Evolutionary conservation across 2,113 vertebrate genomes (phyloP), one percentile per base, ranked within the genome.

Genomic region (Pleuronectes platessa): DNA sequence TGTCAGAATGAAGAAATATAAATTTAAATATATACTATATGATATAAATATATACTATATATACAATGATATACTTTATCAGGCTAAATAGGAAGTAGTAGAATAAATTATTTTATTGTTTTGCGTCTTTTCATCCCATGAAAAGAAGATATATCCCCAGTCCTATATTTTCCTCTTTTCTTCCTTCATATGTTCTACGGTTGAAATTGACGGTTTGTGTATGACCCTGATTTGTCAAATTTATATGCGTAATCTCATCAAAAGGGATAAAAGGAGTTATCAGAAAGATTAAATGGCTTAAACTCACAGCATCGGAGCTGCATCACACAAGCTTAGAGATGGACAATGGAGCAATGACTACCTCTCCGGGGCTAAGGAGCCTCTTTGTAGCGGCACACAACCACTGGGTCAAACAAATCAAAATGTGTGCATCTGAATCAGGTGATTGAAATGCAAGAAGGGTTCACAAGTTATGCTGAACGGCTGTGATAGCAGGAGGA

Each of bases 401-500:
- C 11, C 4, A 59, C 2, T 31, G 3, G 10, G 27, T 65, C 11
- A 31, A 64, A 61, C 40, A 7, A 53, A 26, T 65, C 24, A 59
- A 70, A 71, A 51, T 18, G 0, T 21, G 66, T 60, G 31, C 71
- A 56, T 83, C 21, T 61, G 58, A 73, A 61, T 55, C 2, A 55
- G 70, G 62, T 51, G 1, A 73, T 74, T 81, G 23, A 66, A 63
- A 79, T 87, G 71, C 60, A 67, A 23, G 60, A 59, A 2, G 24
- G 9, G 27, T 3, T 4, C 47, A 51, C 47, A 51, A 17, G 47
- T 51, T 20, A 45, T 69, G 65, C 76, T 24, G 61, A 70, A 15
- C 37, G 40, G 76, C 62, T 26, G n/a, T 20, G 58, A 49, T 49
- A 49, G 26, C 2, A 68, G 31, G 17, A 31, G 47, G 15, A 12